phyloP scores from a whole-genome alignment of 2,113 vertebrate species.

The Leptosomus discolor region DNA sequence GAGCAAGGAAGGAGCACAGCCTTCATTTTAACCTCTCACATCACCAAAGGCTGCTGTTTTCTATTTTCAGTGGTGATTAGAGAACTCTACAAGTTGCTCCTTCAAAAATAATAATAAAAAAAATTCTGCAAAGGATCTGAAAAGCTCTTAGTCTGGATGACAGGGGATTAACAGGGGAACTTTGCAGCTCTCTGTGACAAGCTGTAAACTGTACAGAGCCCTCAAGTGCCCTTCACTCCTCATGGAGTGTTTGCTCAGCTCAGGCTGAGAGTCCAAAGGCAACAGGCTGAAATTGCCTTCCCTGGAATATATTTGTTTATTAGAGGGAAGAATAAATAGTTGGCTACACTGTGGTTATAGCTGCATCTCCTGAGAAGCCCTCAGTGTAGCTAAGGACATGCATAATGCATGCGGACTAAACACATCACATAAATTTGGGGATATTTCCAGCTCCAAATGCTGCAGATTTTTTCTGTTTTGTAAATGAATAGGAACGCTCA shows the following conservation, averaged over 20 bases:
- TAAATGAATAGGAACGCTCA: rapidly evolving
- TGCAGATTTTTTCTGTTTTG: background rate
- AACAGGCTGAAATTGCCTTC: background rate
- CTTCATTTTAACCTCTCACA: background rate
- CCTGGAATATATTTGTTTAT: background rate
- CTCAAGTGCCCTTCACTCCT: background rate
- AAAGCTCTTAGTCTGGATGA: background rate
- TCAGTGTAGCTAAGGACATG: background rate
- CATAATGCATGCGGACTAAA: background rate
- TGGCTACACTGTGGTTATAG: background rate
- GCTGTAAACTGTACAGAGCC: background rate
- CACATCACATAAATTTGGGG: background rate
- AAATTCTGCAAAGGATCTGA: background rate
- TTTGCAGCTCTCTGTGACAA: rapidly evolving
- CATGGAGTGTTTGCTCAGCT: background rate
- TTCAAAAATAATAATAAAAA: background rate
- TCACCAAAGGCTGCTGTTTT: background rate
- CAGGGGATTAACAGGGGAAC: background rate
- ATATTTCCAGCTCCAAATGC: background rate
- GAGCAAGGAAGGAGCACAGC: background rate
- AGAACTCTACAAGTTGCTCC: background rate
- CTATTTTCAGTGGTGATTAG: background rate
- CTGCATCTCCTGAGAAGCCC: background rate
- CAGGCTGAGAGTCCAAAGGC: background rate
- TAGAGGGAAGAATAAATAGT: background rate